Base-by-base conservation (phyloP, 1,140 invertebrate genomes). In the Heterodera schachtii region DNA sequence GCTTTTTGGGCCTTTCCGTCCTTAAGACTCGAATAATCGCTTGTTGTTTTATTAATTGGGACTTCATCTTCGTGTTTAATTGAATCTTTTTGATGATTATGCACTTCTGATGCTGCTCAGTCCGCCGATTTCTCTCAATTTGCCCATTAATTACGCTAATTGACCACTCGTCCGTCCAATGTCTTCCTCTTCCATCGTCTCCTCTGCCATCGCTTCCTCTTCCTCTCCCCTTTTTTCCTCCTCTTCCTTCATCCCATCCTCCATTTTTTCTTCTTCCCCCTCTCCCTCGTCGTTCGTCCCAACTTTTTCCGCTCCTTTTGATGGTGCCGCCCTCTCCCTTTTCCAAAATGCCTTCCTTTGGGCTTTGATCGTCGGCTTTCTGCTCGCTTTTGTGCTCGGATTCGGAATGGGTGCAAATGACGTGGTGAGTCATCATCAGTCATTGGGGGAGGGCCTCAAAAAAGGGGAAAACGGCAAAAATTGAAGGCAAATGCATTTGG, bases 361-460 rank as follows among this genome's bases (percentile, higher is more conserved):
- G 88, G 89, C 86, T 7, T 73, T 98, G 78, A 92, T 97, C 60
- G 92, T 95, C 82, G 95, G 95, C 78, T 97, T 98, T 90, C 90
- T 97, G 81, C 94, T 98, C 71, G 95, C 96, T 44, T 98, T 98
- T 90, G 90, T 96, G 67, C 92, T 98, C 89, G 95, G 96, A 47
- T 97, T 97, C 91, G 96, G 95, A n/a, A 97, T 98, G 87, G 96
- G 97, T 31, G 97, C 96, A 47, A 99, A 99, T 90, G 97, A 98
- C 46, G 82, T 91, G 96, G 95, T 64, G 11, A 19, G 98, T n/a
- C 96, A 95, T 31, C 31, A 6, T 78, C 21, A 21, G 5, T 79
- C 69, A 49, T 41, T 78, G 3, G 31, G 31, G 31, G 31, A 31
- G 31, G 31, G 31, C 31, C 31, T 7, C 46, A 21, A 75, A 78